Evolutionary conservation across 2,888 invertebrate genomes (phyloP), one percentile per base, ranked within the genome.

Genomic region (Choristoneura rosaceana): DNA sequence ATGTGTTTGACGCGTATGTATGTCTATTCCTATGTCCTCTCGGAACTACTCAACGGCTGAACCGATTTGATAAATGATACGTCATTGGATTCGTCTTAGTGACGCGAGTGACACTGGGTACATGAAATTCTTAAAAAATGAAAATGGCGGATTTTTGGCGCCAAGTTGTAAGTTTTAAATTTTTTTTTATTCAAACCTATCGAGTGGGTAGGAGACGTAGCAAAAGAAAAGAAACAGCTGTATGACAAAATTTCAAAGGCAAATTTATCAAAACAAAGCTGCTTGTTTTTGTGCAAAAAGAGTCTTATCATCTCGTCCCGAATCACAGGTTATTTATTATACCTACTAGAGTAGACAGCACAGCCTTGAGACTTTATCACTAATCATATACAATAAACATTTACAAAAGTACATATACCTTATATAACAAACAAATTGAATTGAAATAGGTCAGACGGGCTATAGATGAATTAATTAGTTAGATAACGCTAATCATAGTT

Each of bases 381-480:
- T 52, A 17, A 25, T 2, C 17, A 17, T 8, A 52, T 52, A 52
- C 15, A 9, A 52, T 52, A 17, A 17, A 52, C 52, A 52, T 52
- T 9, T 15, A 52, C 8, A 50, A 1, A 9, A 15, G 17, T 52
- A 52, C 7, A 8, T 3, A 12, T 4, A 47, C n/a, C 14, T 47
- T 47, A 47, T 47, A 47, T 47, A n/a, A 47, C 12, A 47, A 47
- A 25, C 4, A 8, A 55, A 55, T 55, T 55, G 12, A 55, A 25
- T 55, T 55, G 12, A 25, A 55, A 55, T 10, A 55, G 55, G 55
- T 55, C 55, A 25, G 10, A 55, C 12, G 25, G 25, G 17, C 3
- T 12, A 25, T 55, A 55, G 25, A 55, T 10, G 55, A 55, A 55
- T 55, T 55, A 55, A 55, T 55, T 55, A 55, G 9, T 25, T 25